phyloP scores from a whole-genome alignment of 2,113 vertebrate species.

The Calidris pygmaea region DNA sequence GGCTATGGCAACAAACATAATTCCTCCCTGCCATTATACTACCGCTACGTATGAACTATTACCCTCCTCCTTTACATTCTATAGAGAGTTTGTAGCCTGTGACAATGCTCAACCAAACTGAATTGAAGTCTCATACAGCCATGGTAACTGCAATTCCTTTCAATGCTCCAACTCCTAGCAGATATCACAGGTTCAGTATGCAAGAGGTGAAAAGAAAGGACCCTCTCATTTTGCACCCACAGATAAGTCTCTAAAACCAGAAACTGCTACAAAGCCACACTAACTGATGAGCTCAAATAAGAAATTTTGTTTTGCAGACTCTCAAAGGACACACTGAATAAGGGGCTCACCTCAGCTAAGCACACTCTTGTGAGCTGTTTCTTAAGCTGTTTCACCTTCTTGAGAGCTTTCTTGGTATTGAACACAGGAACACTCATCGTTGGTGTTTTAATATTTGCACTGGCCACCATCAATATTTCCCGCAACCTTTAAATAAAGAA shows the following conservation, averaged over 20 bases:
- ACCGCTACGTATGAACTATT: neutral
- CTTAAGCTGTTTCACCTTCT: slow-evolving; percentile 83
- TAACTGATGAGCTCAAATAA: neutral
- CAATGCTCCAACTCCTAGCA: neutral
- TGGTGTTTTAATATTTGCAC: slow-evolving; percentile 92
- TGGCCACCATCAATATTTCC: slow-evolving; percentile 93
- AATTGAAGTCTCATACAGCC: neutral
- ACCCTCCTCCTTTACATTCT: neutral
- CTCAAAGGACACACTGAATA: neutral
- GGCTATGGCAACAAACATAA: neutral
- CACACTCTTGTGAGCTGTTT: slow-evolving; percentile 88
- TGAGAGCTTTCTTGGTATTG: slow-evolving; percentile 84
- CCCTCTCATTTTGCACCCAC: neutral
- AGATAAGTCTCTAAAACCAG: neutral
- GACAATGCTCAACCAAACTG: neutral
- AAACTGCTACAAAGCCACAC: neutral
- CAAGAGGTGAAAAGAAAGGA: neutral
- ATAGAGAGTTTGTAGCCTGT: neutral
- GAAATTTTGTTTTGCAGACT: neutral
- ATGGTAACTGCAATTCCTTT: neutral
- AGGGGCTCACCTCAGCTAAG: slow-evolving; percentile 84
- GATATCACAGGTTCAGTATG: neutral
- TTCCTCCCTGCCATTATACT: neutral
- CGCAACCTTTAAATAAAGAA: slow-evolving; percentile 79
- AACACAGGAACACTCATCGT: slow-evolving; percentile 94